Conservation (phyloP, 2,797 vertebrate species). For the Anas flavirostris region DNA sequence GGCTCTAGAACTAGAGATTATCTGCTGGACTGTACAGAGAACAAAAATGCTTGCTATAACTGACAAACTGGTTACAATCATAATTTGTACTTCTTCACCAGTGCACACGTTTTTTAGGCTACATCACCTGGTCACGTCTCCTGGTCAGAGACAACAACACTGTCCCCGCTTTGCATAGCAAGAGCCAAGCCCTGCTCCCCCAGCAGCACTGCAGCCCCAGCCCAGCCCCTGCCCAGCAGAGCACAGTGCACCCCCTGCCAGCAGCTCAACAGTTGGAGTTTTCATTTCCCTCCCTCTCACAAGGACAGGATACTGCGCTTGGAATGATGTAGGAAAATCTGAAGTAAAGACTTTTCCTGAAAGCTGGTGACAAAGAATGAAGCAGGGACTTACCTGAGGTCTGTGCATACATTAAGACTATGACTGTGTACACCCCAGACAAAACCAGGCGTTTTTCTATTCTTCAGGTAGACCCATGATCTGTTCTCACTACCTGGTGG, state of each 20-base stretch:
- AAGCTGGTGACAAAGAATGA: not conserved
- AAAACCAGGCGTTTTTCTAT: not conserved
- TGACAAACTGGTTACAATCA: too few species aligned
- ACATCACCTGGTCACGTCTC: not conserved
- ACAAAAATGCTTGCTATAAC: not conserved
- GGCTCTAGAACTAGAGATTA: not conserved
- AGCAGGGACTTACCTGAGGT: not conserved
- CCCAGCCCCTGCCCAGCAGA: too few species aligned
- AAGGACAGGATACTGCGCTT: not conserved
- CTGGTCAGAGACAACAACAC: not conserved
- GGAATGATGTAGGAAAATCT: not conserved
- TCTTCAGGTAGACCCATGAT: not conserved
- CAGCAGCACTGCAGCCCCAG: not conserved
- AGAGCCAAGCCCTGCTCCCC: not conserved
- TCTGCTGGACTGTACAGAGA: not conserved
- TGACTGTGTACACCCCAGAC: rapidly evolving
- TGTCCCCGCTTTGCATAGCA: not conserved
- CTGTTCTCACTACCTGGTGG: not conserved
- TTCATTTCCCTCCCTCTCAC: not conserved
- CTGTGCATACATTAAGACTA: not conserved
- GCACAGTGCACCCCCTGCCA: not conserved
- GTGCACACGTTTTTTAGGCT: not conserved
- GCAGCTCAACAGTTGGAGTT: not conserved
- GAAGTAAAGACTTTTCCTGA: not conserved
- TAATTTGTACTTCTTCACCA: not conserved